These are phyloP conservation scores for Anastatus disparis DNA, from an alignment of 1,140 invertebrate genomes.

Conservation along the genomic window DNA sequence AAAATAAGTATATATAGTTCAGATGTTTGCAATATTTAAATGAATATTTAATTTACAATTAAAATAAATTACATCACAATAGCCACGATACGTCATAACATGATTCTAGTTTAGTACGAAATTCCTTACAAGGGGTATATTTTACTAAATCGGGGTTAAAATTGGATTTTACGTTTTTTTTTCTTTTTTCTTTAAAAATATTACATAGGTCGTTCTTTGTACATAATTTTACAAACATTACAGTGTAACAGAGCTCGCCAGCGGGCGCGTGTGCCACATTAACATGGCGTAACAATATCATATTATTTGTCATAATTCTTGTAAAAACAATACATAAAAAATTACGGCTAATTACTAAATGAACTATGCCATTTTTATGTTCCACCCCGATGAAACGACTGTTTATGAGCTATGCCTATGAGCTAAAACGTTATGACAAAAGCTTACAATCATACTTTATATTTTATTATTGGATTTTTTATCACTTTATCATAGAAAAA, in stretches of 20 bases:
- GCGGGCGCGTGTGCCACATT: slow-evolving; percentile 20
- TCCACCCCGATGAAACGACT: not conserved
- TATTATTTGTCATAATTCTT: slow-evolving; percentile 39
- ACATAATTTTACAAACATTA: slow-evolving; percentile 43
- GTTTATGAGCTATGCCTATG: slow-evolving; percentile 17
- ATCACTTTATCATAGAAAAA: slow-evolving; percentile 31
- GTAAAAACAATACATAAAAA: slow-evolving; percentile 38
- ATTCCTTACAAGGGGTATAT: slow-evolving; percentile 24
- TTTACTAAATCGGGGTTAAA: slow-evolving; percentile 21
- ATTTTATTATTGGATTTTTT: slow-evolving; percentile 24
- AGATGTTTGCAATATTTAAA: slow-evolving; percentile 25
- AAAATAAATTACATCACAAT: slow-evolving; percentile 42
- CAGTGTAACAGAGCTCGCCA: slow-evolving; percentile 40
- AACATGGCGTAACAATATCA: slow-evolving; percentile 36
- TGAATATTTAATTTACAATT: slow-evolving; percentile 38
- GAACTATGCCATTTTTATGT: slow-evolving; percentile 16
- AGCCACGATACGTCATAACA: slow-evolving; percentile 18
- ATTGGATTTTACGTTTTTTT: slow-evolving; percentile 31
- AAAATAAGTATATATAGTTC: slow-evolving; percentile 15
- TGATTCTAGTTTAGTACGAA: slow-evolving; percentile 15
- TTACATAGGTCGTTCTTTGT: slow-evolving; percentile 37
- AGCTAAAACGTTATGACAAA: slow-evolving; percentile 19
- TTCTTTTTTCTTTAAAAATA: too few species aligned
- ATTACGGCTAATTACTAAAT: slow-evolving; percentile 30
- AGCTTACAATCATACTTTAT: slow-evolving; percentile 29